Base-by-base conservation (phyloP, 2,888 invertebrate species). In the Drosophila pegasa region DNA sequence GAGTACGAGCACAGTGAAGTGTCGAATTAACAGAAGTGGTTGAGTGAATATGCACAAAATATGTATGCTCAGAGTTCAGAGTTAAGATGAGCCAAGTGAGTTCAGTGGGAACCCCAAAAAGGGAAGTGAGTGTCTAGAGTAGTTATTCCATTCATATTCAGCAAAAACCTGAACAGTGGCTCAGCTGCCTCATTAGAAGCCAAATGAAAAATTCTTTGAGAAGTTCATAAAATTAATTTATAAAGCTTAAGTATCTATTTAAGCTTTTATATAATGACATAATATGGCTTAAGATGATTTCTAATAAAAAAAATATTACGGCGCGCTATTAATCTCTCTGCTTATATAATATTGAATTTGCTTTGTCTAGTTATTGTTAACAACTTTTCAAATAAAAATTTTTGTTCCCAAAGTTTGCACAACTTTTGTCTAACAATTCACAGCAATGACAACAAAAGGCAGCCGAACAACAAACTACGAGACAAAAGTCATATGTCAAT, bases 401-500 rank as follows among this genome's bases (percentile, higher is more conserved):
- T n/a, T 29, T 56, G 27, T 52, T 55, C 51, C 22, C 37, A 64
- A 65, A 50, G 14, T 35, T 54, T 35, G 50, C 37, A 38, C 35
- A 68, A 50, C 40, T 57, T 51, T 57, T 38, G 37, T 37, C 29
- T 25, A 41, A 47, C 31, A 59, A 64, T 54, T 60, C 64, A 54
- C 27, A 48, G 45, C 31, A 64, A 51, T 14, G 59, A 45, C 47
- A 37, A 55, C 55, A 48, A 54, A 25, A 25, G 12, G n/a, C n/a
- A 35, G 16, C 35, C 25, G 38, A 45, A 68, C 43, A 62, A 47
- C 50, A 70, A 55, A 58, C 77, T 59, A 57, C 3, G 58, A 50
- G 60, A 71, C 71, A 70, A 72, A 79, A 85, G 83, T 85, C 86
- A 82, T 67, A 85, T 86, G 88, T 88, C 87, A 83, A 85, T 86